Conservation (phyloP, 2,888 invertebrate genomes). For the Synanthedon andrenaeformis region DNA sequence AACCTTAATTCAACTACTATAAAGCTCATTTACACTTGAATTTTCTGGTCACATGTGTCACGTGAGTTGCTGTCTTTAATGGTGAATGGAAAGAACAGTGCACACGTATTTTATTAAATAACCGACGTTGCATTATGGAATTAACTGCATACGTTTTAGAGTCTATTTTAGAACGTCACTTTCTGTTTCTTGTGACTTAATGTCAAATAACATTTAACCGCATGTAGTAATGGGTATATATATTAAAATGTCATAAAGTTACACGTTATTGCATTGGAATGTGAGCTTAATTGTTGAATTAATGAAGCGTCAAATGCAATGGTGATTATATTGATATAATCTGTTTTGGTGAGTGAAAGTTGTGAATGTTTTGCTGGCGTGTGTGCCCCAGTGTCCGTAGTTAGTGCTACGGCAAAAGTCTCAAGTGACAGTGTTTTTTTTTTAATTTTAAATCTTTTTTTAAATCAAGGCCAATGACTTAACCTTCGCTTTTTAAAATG, state of each 20-base stretch:
- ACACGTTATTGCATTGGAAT: not conserved
- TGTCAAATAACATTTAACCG: too few relatives aligned
- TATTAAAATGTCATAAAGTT: not conserved
- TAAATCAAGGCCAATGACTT: slow-evolving; percentile 3
- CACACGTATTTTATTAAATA: not conserved
- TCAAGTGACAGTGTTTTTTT: slow-evolving; percentile 23
- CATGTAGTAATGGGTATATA: too few relatives aligned
- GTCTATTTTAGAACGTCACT: not conserved
- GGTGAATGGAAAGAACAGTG: not conserved
- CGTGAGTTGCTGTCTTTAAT: not conserved
- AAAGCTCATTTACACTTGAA: not conserved
- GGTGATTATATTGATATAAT: too few relatives aligned
- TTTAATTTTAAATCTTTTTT: slow-evolving; percentile 11
- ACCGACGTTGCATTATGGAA: not conserved
- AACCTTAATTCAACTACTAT: not conserved
- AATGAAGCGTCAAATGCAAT: too few relatives aligned
- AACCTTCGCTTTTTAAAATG: not conserved
- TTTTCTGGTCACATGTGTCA: not conserved
- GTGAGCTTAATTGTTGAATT: not conserved
- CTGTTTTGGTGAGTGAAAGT: not conserved
- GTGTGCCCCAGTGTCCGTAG: not conserved
- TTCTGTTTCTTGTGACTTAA: not conserved
- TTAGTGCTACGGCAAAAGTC: slow-evolving; percentile 57
- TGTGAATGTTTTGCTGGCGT: not conserved
- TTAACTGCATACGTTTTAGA: not conserved